Evolutionary conservation across 1,140 invertebrate genomes (phyloP).

Genomic region (Trichoplusia ni): DNA sequence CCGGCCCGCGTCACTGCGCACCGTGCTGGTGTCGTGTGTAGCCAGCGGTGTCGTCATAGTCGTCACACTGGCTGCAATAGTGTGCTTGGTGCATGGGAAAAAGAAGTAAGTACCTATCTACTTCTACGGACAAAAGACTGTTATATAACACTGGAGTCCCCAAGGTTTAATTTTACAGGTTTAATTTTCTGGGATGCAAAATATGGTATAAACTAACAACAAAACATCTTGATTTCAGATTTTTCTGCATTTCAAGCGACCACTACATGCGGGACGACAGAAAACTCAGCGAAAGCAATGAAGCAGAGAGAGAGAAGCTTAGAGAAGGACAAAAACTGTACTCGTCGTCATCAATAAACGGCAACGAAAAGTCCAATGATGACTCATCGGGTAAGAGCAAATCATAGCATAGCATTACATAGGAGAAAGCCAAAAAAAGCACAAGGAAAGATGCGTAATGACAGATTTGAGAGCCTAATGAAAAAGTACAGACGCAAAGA

Average conservation of each 20-base stretch:
- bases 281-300: constrained; percentile 79
- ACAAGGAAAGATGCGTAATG: too few species aligned
- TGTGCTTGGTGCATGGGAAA: constrained; percentile 69
- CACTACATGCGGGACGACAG: constrained; percentile 76
- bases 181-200: too few species aligned
- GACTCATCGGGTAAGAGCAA: constrained; percentile 81
- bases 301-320: constrained; percentile 77
- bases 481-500: too few species aligned
- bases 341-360: constrained; percentile 79
- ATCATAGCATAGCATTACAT: too few species aligned
- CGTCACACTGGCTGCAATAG: constrained; percentile 60
- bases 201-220: too few species aligned
- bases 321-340: constrained; percentile 80
- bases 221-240: constrained; percentile 59
- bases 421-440: too few species aligned
- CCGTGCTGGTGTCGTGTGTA: constrained; percentile 68
- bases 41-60: constrained; percentile 67
- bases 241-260: constrained; percentile 73
- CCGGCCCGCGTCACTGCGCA: constrained; percentile 47
- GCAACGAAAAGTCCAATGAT: constrained; percentile 80
- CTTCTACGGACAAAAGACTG: too few species aligned
- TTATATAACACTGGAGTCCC: too few species aligned
- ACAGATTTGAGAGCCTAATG: too few species aligned
- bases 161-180: too few species aligned
- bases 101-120: constrained; percentile 53